Percentiles rank a stretch among this genome's conserved stretches.
phyloP scores from a whole-genome alignment of 2,113 vertebrate genomes.

The Syngnathoides biaculeatus region DNA sequence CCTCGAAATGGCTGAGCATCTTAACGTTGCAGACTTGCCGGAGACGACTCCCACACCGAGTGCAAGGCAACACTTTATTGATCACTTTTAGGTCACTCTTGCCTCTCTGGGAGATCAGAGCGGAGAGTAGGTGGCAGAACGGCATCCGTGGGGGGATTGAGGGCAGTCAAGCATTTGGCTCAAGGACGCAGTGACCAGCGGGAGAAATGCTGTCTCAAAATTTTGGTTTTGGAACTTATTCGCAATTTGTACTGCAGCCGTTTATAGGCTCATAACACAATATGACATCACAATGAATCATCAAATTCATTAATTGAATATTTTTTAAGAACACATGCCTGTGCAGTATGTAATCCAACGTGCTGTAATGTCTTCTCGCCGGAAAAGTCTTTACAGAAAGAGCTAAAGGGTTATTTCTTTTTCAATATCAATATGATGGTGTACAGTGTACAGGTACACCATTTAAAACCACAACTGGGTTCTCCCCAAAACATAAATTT shows the following conservation, averaged over 20 bases:
- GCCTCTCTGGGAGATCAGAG: conserved; percentile 14
- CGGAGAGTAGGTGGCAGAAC: conserved; percentile 23
- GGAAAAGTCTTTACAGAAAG: background rate
- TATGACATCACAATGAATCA: background rate
- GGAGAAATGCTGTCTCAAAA: conserved; percentile 7
- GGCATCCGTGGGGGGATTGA: conserved; percentile 12
- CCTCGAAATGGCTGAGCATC: conserved; percentile 25
- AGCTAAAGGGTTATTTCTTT: background rate
- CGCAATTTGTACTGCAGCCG: background rate
- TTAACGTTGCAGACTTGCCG: conserved; percentile 25
- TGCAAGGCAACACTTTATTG: conserved; percentile 24
- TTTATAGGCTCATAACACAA: background rate
- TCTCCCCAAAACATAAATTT: background rate
- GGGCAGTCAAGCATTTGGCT: conserved; percentile 23
- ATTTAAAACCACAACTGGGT: background rate
- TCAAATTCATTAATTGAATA: background rate
- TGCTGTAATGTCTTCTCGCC: background rate
- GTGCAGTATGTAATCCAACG: background rate
- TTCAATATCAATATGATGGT: background rate
- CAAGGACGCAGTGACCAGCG: conserved; percentile 25
- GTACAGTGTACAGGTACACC: background rate
- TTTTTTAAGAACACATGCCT: background rate
- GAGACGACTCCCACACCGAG: conserved; percentile 28
- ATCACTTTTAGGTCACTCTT: conserved; percentile 19
- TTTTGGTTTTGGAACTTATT: conserved; percentile 9